A percentile compares a stretch with the other conserved stretches of the same genome.
These are phyloP conservation scores for Thinocorus orbignyianus DNA, from an alignment of 2,113 vertebrate species.

Conservation along the genomic window DNA sequence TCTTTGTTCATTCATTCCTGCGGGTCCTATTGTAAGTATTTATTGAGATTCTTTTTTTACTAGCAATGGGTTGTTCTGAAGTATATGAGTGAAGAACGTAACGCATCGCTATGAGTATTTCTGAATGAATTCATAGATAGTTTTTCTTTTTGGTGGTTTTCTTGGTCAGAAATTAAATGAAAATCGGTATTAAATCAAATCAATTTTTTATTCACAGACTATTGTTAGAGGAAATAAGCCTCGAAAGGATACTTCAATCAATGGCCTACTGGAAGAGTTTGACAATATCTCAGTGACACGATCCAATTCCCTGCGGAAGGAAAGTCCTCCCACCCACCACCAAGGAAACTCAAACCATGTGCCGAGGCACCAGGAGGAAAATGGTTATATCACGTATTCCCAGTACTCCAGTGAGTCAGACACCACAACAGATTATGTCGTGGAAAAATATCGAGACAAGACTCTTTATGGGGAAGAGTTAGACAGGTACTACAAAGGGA, in stretches of 20 bases:
- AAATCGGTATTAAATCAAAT: constrained; percentile 40
- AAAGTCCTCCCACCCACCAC: constrained; percentile 90
- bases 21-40: neutral
- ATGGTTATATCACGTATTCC: constrained; percentile 90
- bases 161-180: neutral
- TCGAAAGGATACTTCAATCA: constrained; percentile 92
- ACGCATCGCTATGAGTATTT: fast-evolving
- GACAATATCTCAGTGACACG: constrained; percentile 97
- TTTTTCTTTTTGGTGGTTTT: neutral
- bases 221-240: constrained; percentile 95
- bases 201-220: constrained; percentile 80
- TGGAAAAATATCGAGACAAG: constrained; percentile 80
- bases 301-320: constrained; percentile 96
- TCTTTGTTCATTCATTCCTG: neutral
- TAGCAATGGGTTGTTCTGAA: neutral
- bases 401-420: constrained; percentile 94
- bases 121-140: neutral
- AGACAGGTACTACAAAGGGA: constrained; percentile 80
- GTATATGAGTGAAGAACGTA: neutral
- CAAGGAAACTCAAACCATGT: constrained; percentile 79
- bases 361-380: constrained; percentile 82
- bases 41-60: neutral
- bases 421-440: constrained; percentile 77
- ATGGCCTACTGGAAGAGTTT: constrained; percentile 95
- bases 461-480: constrained; percentile 80